phyloP scores from a whole-genome alignment of 2,113 vertebrate genomes.

The Rhinolophus sinicus region DNA sequence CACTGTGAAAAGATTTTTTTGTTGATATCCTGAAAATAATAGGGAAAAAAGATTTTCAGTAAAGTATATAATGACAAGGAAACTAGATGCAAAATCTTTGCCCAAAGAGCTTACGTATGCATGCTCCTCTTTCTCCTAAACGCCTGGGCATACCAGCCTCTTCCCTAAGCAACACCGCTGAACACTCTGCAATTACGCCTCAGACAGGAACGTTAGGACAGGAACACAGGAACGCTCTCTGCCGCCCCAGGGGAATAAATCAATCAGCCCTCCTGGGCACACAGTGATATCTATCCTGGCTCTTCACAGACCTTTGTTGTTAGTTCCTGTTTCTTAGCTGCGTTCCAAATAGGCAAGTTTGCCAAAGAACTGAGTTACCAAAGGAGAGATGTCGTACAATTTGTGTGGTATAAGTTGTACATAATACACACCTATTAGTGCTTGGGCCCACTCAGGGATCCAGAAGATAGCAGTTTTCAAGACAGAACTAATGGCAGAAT shows the following conservation, averaged over 20 bases:
- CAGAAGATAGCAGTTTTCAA: background rate
- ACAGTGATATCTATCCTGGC: slow-evolving; percentile 16
- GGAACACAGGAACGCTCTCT: background rate
- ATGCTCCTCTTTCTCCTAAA: background rate
- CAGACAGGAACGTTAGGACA: background rate
- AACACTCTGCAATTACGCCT: background rate
- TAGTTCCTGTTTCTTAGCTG: slow-evolving; percentile 49
- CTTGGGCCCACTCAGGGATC: background rate
- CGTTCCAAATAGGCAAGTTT: slow-evolving; percentile 35
- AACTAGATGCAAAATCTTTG: slow-evolving; percentile 30
- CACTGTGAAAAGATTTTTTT: background rate
- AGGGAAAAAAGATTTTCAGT: background rate
- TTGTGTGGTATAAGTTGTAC: background rate
- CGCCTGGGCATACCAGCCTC: background rate
- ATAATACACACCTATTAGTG: background rate
- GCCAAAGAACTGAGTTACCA: slow-evolving; percentile 20
- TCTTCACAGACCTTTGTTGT: slow-evolving; percentile 37
- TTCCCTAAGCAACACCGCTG: background rate
- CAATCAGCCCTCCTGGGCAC: background rate
- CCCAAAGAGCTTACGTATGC: background rate
- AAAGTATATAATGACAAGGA: background rate
- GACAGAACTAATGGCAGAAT: background rate
- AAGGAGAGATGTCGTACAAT: slow-evolving; percentile 41
- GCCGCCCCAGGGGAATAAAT: background rate
- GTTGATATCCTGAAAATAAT: background rate